Base-by-base conservation (phyloP, 2,113 vertebrate genomes). In the Apodemus sylvaticus region DNA sequence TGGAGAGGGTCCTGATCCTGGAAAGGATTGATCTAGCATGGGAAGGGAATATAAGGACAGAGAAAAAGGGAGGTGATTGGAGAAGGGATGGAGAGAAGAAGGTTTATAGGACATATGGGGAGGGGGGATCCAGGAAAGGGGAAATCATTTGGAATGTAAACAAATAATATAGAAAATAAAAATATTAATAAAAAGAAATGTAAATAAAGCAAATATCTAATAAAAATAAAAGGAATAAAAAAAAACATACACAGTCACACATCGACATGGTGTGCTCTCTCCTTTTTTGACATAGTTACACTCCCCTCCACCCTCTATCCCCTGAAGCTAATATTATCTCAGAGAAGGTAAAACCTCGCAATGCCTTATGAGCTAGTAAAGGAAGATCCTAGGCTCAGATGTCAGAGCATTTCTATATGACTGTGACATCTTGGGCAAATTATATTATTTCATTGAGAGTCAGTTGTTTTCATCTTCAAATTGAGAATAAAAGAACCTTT, bases 311-410 rank as follows among this genome's bases (percentile, higher is more conserved):
- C 34, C 55, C 71, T 71, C 77, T 42, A 78, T 31, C 12, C 62
- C 12, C 94, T 94, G 64, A 74, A 55, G 64, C 26, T 94, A 94
- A 94, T 95, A 96, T n/a, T 55, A 91, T 86, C 89, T 96, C 78
- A 93, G 13, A 82, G 24, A 79, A 91, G 78, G 66, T 3, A 91
- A n/a, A 74, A 83, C 2, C 10, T 53, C 66, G 55, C 68, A 86
- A 85, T 55, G 86, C 20, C 85, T 48, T 70, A 73, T 83, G 73
- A 48, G 31, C 17, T 87, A 39, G 12, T 77, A 68, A 89, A 79
- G 29, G 31, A 91, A 90, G 55, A 95, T 89, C 14, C 48, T 42
- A 51, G 31, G 88, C 68, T 93, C 36, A 31, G 45, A 92, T 89
- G 24, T 89, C 66, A 95, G 82, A 74, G 51, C 20, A 62, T 83